These are phyloP conservation scores for Cynoglossus semilaevis DNA, from an alignment of 2,113 vertebrate genomes.

Conservation along the genomic window DNA sequence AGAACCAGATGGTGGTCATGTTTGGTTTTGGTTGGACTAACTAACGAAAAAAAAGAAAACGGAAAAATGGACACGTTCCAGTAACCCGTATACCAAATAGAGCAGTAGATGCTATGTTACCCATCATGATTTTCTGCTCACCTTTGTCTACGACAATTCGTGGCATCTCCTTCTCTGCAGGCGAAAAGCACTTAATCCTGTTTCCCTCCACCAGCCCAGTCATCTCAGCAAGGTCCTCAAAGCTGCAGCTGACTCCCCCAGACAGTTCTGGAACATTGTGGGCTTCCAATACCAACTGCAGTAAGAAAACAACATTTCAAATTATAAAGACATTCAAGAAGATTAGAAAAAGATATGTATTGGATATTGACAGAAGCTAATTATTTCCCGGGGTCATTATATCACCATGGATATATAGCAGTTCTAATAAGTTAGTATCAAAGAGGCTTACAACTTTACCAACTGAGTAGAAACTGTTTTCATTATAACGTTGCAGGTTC, in stretches of 20 bases:
- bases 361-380: no score
- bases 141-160: constrained; percentile 91
- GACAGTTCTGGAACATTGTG: constrained; percentile 97
- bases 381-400: no score
- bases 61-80: no score
- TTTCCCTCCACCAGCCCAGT: constrained; percentile 93
- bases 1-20: no score
- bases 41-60: no score
- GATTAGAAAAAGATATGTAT: no score
- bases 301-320: neutral
- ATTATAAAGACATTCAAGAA: neutral
- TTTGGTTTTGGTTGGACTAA: no score
- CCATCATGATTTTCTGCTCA: constrained; percentile 47
- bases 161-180: constrained; percentile 93
- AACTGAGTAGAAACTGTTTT: neutral
- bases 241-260: constrained; percentile 94
- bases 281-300: constrained; percentile 91
- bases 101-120: no score
- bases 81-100: no score
- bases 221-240: constrained; percentile 95
- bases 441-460: no score
- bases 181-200: constrained; percentile 90
- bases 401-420: no score
- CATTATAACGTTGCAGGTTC: neutral
- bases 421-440: no score